These are phyloP conservation scores for Artibeus jamaicensis DNA, from an alignment of 2,797 vertebrate species.

Conservation along the genomic window DNA sequence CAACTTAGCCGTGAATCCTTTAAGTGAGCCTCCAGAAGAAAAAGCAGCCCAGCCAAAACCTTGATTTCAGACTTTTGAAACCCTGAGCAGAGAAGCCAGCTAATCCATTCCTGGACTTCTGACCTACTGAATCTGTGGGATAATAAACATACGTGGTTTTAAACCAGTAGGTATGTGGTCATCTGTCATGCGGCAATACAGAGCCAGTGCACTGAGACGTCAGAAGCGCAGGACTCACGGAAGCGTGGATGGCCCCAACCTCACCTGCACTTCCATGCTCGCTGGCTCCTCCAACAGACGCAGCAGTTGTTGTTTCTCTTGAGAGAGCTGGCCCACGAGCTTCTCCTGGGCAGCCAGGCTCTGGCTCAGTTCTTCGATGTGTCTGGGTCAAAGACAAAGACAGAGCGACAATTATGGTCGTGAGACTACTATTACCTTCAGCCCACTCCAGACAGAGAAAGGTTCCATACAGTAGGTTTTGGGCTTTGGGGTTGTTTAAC, in stretches of 20 bases:
- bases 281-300: conserved; percentile 44
- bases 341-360: conserved; percentile 87
- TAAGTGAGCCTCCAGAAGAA: not conserved
- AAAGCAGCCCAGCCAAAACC: not conserved
- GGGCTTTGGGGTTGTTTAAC: not conserved
- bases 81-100: not conserved
- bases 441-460: not conserved
- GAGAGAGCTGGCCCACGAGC: conserved; percentile 85
- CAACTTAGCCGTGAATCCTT: not conserved
- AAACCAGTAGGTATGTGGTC: not conserved
- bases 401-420: not conserved
- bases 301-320: conserved; percentile 81
- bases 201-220: not conserved
- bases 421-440: not conserved
- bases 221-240: not conserved
- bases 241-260: not conserved
- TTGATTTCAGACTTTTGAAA: not conserved
- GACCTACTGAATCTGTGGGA: not conserved
- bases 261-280: conserved; percentile 65
- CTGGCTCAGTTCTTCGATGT: conserved; percentile 85
- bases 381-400: conserved; percentile 78
- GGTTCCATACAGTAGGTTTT: not conserved
- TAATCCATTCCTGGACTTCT: not conserved
- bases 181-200: not conserved
- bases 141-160: not conserved